These are phyloP conservation scores for Globodera rostochiensis DNA, from an alignment of 1,140 invertebrate genomes.

Conservation along the genomic window DNA sequence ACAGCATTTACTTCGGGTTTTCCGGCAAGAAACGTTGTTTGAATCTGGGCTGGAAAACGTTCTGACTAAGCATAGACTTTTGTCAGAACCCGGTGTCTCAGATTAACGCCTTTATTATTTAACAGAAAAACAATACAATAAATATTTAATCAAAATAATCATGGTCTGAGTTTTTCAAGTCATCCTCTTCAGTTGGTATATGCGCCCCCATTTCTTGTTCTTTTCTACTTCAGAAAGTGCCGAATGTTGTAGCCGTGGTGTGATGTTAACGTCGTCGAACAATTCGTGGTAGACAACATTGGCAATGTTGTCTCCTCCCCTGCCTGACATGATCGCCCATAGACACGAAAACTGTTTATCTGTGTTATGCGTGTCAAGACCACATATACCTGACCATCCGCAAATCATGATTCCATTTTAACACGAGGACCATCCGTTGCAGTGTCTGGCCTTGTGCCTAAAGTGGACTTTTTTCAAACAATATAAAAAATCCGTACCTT, in stretches of 20 bases:
- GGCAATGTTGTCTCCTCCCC: slow-evolving; percentile 19
- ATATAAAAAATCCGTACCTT: slow-evolving; percentile 54
- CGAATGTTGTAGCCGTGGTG: too few species aligned
- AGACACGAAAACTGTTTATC: slow-evolving; percentile 11
- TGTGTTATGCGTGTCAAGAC: too few species aligned
- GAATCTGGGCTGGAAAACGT: too few species aligned
- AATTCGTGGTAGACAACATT: slow-evolving; percentile 32
- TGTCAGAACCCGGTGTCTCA: too few species aligned
- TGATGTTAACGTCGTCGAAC: not conserved
- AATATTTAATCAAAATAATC: not conserved
- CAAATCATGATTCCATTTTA: too few species aligned
- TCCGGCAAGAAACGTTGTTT: too few species aligned
- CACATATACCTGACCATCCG: too few species aligned
- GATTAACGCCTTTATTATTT: too few species aligned
- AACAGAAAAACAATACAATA: not conserved
- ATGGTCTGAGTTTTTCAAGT: not conserved
- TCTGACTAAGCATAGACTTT: too few species aligned
- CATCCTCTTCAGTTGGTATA: not conserved
- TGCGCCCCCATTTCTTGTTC: not conserved
- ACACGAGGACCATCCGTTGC: slow-evolving; percentile 57
- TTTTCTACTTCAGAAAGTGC: not conserved
- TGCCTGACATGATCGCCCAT: not conserved
- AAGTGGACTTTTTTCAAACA: not conserved
- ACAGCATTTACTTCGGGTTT: too few species aligned
- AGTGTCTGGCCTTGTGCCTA: slow-evolving; percentile 69